Evolutionary conservation across 2,113 vertebrate species (phyloP).

Genomic region (Paedocypris sp.): DNA sequence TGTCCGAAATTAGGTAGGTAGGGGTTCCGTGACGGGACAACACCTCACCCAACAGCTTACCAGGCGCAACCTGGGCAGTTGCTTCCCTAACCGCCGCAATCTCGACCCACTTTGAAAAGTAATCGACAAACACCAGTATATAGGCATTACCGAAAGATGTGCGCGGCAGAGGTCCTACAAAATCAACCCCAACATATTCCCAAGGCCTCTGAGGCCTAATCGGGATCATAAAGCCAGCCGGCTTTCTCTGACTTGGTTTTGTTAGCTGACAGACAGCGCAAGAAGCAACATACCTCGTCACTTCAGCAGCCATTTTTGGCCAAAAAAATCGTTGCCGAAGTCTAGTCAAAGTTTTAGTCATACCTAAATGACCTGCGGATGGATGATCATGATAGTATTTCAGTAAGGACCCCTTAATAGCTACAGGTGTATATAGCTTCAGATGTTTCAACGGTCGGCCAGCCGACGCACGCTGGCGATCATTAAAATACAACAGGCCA

Average conservation of each 20-base stretch:
- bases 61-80: neutral
- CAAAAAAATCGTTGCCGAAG: conserved; percentile 3
- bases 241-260: neutral
- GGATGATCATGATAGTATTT: conserved; percentile 9
- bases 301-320: neutral
- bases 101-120: neutral
- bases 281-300: neutral
- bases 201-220: neutral
- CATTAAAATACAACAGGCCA: conserved; percentile 5
- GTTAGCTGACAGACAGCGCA: neutral
- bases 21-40: neutral
- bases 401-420: neutral
- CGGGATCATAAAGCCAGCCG: neutral
- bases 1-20: neutral
- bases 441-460: neutral
- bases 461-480: neutral
- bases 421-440: neutral
- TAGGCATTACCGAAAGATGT: neutral
- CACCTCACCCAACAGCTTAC: neutral
- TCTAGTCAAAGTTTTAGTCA: neutral
- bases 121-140: neutral
- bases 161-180: neutral
- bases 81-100: neutral
- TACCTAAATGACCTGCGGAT: neutral
- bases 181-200: neutral